Percentiles rank a stretch among this genome's conserved stretches.
phyloP scores from a whole-genome alignment of 2,888 invertebrate genomes.

The Loripinus fragilis region DNA sequence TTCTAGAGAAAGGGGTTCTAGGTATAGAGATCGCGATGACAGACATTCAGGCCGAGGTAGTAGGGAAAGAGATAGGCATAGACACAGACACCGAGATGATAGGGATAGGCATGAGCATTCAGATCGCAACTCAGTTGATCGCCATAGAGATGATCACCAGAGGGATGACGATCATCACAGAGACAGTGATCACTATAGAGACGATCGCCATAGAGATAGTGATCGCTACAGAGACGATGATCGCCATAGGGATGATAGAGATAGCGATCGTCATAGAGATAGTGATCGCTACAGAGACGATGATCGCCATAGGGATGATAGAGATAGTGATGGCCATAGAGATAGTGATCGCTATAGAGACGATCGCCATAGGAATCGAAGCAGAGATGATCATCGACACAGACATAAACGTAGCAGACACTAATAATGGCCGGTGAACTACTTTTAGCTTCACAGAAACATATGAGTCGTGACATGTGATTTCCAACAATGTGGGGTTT shows the following conservation, averaged over 20 bases:
- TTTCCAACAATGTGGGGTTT: no score
- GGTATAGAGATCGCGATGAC: constrained; percentile 41
- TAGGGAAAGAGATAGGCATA: constrained; percentile 20
- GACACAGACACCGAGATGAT: constrained; percentile 21
- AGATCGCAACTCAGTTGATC: constrained; percentile 4
- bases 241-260: constrained; percentile 19
- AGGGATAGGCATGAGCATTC: constrained; percentile 21
- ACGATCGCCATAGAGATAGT: background rate
- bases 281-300: constrained; percentile 23
- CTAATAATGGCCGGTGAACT: no score
- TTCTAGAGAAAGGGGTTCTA: constrained; percentile 15
- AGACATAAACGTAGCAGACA: background rate
- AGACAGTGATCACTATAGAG: constrained; percentile 10
- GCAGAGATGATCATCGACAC: no score
- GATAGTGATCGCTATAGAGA: background rate
- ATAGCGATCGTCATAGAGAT: constrained; percentile 45
- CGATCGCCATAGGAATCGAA: no score
- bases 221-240: background rate
- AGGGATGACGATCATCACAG: constrained; percentile 32
- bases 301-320: background rate
- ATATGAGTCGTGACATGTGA: no score
- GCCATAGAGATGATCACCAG: constrained; percentile 24
- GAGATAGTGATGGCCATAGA: background rate
- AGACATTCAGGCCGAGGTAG: constrained; percentile 22
- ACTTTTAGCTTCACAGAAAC: no score